Evolutionary conservation across 1,140 invertebrate species (phyloP).

Genomic region (Matsumurasca onukii): DNA sequence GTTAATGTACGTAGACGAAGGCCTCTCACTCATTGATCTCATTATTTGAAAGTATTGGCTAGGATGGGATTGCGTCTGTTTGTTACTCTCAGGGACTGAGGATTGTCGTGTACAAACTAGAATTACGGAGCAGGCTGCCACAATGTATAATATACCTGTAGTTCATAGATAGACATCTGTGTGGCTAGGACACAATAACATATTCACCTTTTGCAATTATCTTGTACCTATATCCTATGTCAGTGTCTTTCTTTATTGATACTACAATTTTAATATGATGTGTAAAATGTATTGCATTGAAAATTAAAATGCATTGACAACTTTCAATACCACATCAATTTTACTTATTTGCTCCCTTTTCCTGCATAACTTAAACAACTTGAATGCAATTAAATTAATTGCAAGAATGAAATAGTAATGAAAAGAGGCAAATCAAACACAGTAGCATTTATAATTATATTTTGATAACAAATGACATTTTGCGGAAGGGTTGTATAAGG

Average conservation of each 20-base stretch:
- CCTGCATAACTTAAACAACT: too few species aligned
- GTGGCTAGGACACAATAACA: slow-evolving; percentile 20
- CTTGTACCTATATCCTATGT: slow-evolving; percentile 14
- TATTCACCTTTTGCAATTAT: slow-evolving; percentile 26
- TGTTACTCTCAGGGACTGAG: slow-evolving; percentile 17
- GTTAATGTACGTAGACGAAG: too few species aligned
- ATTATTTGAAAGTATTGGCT: slow-evolving; percentile 17
- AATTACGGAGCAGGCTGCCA: background rate
- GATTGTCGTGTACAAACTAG: slow-evolving; percentile 25
- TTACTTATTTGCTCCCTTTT: slow-evolving; percentile 21
- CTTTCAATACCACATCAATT: slow-evolving; percentile 30
- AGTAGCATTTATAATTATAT: too few species aligned
- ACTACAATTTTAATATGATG: slow-evolving; percentile 25
- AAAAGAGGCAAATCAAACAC: too few species aligned
- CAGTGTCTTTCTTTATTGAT: slow-evolving; percentile 25
- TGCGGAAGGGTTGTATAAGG: too few species aligned
- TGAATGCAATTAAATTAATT: too few species aligned
- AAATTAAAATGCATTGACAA: slow-evolving; percentile 27
- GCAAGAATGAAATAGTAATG: too few species aligned
- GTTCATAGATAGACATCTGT: slow-evolving; percentile 2
- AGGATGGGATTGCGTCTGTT: background rate
- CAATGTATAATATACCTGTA: slow-evolving; percentile 13
- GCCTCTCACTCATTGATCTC: too few species aligned
- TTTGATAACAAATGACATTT: too few species aligned
- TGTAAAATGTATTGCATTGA: slow-evolving; percentile 19